Evolutionary conservation across 2,113 vertebrate genomes (phyloP), one percentile per base, ranked within the genome.

Genomic region (Aythya baeri): DNA sequence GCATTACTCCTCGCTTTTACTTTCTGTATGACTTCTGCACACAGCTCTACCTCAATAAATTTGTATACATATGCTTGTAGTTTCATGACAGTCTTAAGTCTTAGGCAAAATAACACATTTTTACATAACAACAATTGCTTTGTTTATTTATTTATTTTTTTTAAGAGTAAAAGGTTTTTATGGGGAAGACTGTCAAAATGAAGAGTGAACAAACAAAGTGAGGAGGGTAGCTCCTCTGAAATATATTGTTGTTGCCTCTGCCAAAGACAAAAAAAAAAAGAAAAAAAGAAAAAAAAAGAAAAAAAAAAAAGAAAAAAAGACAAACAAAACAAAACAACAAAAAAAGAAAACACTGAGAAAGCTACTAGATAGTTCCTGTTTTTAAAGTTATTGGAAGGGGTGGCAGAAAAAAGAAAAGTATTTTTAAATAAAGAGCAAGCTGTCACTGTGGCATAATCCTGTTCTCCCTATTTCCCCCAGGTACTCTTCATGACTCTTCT

Each of bases 171-270:
- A 70, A 22, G 8, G 7, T 2, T 4, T 17, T 58, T 88, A 13
- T 1, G 6, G 8, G 14, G 8, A 29, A 90, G 15, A 61, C 13
- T 55, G 36, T 54, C 44, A 58, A n/a, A 81, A 57, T 68, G 22
- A 96, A 97, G 41, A 11, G 9, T 90, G 50, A 85, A 72, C 6
- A 50, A 93, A 89, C 41, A 83, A 94, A 91, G 43, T 10, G 15
- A 68, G 20, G 58, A 38, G 62, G 44, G 44, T 38, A 23, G 6
- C 66, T 92, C 63, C 44, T 85, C 25, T 92, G 76, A 66, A 97
- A 63, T 91, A 77, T 21, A 72, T 34, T 68, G 9, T 21, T 88
- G 89, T n/a, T 83, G n/a, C 27, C 58, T 80, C 73, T 88, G 44
- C 38, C 52, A 23, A 43, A 52, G 54, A 93, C 57, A 29, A 89